Base-by-base conservation (phyloP, 2,888 invertebrate species). In the Noctua janthe region DNA sequence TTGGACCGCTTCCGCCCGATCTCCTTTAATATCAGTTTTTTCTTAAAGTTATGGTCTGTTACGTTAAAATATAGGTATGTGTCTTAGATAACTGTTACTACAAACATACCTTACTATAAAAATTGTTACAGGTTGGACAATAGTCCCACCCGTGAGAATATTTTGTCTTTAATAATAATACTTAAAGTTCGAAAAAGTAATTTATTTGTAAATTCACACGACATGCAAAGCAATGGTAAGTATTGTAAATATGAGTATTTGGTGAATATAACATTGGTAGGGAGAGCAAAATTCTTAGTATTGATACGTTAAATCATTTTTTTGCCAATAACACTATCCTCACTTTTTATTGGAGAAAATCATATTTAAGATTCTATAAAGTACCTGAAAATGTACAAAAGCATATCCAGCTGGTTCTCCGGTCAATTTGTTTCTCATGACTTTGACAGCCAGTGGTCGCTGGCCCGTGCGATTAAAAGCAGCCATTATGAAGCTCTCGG, bases 371-470 rank as follows among this genome's bases (percentile, higher is more conserved):
- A n/a, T 59, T 13, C 13, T 74, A 20, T 64, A n/a, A 2, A 15
- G 1, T 91, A 96, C 97, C 95, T 96, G 96, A 90, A 97, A 97
- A 93, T 98, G 99, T 47, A 99, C 99, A 96, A 99, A 99, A 91
- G 99, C 99, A 96, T 99, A 99, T 39, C 99, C 99, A 23, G 99
- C 99, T 3, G 98, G 98, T 95, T 99, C 99, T 69, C 99, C 99
- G 0, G 99, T 98, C 90, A 98, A 99, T 94, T 99, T 99, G 94
- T 99, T 99, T 89, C 99, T 97, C 98, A 99, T 99, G 47, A 99
- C 98, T 96, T 99, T 99, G 0, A 99, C 99, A 70, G 98, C 98
- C 76, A 98, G 97, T 0, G 99, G 98, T 90, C 98, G 98, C 94
- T 99, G 99, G 4, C 99, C 99, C 98, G 99, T 98, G 94, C 99